These are phyloP conservation scores for Greenwoodochromis staneri DNA, from an alignment of 2,113 vertebrate genomes.

Conservation along the genomic window DNA sequence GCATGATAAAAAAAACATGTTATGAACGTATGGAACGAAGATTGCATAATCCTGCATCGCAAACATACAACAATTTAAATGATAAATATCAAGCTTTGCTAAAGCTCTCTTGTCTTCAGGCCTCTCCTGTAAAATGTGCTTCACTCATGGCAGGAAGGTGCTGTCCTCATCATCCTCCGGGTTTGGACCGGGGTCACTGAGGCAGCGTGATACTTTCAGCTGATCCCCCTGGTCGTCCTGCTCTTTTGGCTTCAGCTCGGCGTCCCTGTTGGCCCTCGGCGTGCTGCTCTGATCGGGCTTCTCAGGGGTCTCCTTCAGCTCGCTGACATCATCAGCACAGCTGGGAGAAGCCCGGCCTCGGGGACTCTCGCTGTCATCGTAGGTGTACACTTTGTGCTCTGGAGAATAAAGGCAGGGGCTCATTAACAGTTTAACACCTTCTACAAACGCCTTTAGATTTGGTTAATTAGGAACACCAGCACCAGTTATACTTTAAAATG, in stretches of 20 bases:
- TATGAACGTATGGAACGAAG: background rate
- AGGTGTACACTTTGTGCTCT: conserved; percentile 78
- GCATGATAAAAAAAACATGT: background rate
- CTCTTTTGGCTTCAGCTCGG: conserved; percentile 19
- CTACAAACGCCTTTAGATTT: background rate
- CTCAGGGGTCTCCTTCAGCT: conserved; percentile 64
- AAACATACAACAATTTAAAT: background rate
- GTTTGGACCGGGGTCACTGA: conserved; percentile 85
- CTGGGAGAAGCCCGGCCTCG: conserved; percentile 62
- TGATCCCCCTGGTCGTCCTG: conserved; percentile 66
- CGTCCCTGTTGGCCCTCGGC: background rate
- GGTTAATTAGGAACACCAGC: fast-evolving
- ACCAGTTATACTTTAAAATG: background rate
- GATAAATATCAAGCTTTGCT: conserved; percentile 1
- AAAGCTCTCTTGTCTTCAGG: background rate
- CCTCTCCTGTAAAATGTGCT: background rate
- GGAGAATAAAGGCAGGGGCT: background rate
- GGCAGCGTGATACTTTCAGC: conserved; percentile 74
- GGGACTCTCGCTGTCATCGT: conserved; percentile 29
- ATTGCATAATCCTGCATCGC: background rate
- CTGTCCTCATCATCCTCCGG: conserved; percentile 50
- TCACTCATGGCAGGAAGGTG: conserved; percentile 61
- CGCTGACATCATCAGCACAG: conserved; percentile 64
- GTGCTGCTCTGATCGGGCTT: conserved; percentile 9
- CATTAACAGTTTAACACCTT: background rate